Evolutionary conservation across 1,140 invertebrate genomes (phyloP), one percentile per base, ranked within the genome.

Genomic region (Cephus cinctus): DNA sequence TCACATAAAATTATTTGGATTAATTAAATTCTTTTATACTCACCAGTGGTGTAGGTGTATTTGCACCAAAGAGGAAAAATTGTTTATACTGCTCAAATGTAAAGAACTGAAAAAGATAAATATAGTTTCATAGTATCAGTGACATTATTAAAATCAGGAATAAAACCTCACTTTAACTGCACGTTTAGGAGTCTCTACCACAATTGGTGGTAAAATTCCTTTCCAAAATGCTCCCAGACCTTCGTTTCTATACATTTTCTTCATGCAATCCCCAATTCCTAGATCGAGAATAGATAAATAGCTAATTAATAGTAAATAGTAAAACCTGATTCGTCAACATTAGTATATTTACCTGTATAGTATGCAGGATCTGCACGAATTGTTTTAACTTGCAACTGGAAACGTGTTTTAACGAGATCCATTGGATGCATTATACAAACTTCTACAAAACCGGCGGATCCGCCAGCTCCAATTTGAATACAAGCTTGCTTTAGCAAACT

Each of bases 391-490:
- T 92, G 89, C 22, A 93, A 79, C 73, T 94, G 90, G 55, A 93
- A 83, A 45, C 90, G 78, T 4, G 93, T 97, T 79, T 96, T 96
- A 1, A 96, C 84, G 43, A 96, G 76, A 77, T 97, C 94, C 65
- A 96, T 78, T 2, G 94, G 94, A 78, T 96, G 92, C 94, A 97
- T 96, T 45, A 96, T 87, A 64, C 89, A 94, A 38, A 96, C 91
- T 82, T 97, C 94, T 11, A 95, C 83, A 74, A 96, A 94, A 52
- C 92, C 92, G 56, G 92, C 92, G 52, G 89, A 92, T 47, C 92
- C 92, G 47, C 93, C 92, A 56, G 93, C 86, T 23, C 84, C 82
- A 58, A 95, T 86, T 79, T 95, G 92, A 69, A 94, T 87, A 2
- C 80, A 82, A 39, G 87, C 89, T 67, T 88, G 80, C 71, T 86